Percentiles rank a stretch among this genome's conserved stretches.
Conservation (phyloP, 2,113 vertebrate genomes). For the Macheiramphus alcinus region DNA sequence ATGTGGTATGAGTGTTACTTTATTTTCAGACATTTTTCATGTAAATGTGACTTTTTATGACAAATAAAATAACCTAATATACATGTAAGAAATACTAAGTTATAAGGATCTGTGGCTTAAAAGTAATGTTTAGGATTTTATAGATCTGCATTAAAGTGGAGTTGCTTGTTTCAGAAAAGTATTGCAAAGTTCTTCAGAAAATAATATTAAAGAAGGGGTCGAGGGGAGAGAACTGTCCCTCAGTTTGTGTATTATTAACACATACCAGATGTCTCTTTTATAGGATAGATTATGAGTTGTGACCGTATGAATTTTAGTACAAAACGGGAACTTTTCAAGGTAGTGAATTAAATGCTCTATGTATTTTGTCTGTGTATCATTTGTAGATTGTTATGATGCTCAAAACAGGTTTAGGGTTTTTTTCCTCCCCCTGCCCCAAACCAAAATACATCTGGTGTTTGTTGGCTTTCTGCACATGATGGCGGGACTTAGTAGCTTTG, state of each 20-base stretch:
- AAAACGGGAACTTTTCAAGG: not conserved
- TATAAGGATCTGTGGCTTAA: not conserved
- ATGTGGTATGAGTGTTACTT: not conserved
- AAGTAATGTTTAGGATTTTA: not conserved
- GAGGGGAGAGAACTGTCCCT: not conserved
- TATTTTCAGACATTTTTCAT: not conserved
- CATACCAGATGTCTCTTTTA: not conserved
- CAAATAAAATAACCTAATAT: not conserved
- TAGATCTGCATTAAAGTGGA: not conserved
- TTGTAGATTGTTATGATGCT: not conserved
- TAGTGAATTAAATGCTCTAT: not conserved
- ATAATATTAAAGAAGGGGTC: not conserved
- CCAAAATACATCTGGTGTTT: conserved; percentile 31
- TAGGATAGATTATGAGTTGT: not conserved
- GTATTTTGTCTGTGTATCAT: not conserved
- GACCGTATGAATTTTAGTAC: not conserved
- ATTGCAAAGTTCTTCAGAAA: not conserved
- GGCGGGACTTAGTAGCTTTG: conserved; percentile 20
- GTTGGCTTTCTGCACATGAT: conserved; percentile 7
- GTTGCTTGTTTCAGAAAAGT: not conserved
- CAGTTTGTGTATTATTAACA: not conserved
- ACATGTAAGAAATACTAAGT: not conserved
- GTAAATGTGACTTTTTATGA: not conserved
- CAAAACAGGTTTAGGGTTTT: not conserved
- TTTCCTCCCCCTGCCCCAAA: not conserved